phyloP scores from a whole-genome alignment of 2,888 invertebrate species.

The Rhamphomyia laevipes region DNA sequence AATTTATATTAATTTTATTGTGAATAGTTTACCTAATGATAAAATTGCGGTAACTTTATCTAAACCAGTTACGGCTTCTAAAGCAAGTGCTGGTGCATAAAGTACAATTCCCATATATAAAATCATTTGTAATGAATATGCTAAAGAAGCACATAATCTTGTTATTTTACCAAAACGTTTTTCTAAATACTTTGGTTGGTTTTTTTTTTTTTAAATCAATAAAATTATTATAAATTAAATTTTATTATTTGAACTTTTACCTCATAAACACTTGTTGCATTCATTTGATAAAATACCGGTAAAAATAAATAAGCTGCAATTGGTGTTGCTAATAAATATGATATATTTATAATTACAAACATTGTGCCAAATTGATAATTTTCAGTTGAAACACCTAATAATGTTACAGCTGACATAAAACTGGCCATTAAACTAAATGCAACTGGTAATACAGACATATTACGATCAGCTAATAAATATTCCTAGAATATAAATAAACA shows the following conservation, averaged over 20 bases:
- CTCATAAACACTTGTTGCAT: conserved; percentile 82
- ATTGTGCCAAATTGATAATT: conserved; percentile 74
- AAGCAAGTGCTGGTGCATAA: conserved; percentile 84
- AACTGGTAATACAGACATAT: conserved; percentile 68
- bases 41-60: conserved; percentile 60
- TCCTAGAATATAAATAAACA: conserved; percentile 43
- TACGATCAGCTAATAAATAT: conserved; percentile 69
- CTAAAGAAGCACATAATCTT: conserved; percentile 65
- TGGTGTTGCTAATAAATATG: conserved; percentile 65
- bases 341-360: conserved; percentile 64
- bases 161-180: conserved; percentile 67
- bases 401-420: conserved; percentile 82
- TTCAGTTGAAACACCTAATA: conserved; percentile 82
- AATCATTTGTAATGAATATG: conserved; percentile 82
- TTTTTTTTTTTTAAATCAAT: not conserved
- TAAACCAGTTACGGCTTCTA: conserved; percentile 76
- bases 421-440: conserved; percentile 88
- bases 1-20: too few species aligned
- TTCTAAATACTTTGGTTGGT: conserved; percentile 61
- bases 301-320: conserved; percentile 65
- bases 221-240: too few species aligned
- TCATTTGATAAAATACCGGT: conserved; percentile 74
- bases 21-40: conserved; percentile 49
- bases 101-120: conserved; percentile 84
- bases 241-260: conserved; percentile 29